A percentile compares a stretch with the other conserved stretches of the same genome.
Evolutionary conservation across 2,113 vertebrate genomes (phyloP).

Genomic region (Myxocyprinus asiaticus): DNA sequence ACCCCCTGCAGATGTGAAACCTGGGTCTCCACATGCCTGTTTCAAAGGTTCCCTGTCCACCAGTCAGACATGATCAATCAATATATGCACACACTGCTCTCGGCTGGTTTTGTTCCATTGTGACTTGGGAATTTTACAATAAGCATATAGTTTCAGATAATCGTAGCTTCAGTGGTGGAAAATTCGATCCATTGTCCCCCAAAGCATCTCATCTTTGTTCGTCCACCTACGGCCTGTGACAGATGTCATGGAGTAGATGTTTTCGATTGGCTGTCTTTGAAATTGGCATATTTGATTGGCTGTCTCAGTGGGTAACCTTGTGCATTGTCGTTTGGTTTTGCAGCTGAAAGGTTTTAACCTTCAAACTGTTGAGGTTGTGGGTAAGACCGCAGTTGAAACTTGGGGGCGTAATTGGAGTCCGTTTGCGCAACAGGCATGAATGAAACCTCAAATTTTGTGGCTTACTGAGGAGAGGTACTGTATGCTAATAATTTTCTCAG

Average conservation of each 20-base stretch:
- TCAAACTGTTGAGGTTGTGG: background rate
- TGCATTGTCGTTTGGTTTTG: constrained; percentile 5
- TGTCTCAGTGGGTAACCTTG: constrained; percentile 10
- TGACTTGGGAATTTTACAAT: constrained; percentile 43
- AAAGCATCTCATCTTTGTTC: background rate
- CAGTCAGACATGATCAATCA: constrained; percentile 49
- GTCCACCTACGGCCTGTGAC: background rate
- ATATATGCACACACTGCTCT: constrained; percentile 17
- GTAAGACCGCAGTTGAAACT: background rate
- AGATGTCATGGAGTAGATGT: background rate
- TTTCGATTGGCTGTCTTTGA: constrained; percentile 12
- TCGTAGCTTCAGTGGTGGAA: background rate
- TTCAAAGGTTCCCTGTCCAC: constrained; percentile 47
- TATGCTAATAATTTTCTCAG: too few species aligned
- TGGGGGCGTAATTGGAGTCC: background rate
- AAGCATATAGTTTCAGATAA: constrained; percentile 43
- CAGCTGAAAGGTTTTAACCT: constrained; percentile 14
- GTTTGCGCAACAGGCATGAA: too few species aligned
- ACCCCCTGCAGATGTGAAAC: constrained; percentile 26
- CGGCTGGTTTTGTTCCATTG: constrained; percentile 36
- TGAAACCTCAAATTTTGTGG: too few species aligned
- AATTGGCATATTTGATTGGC: constrained; percentile 22
- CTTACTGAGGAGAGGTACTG: too few species aligned
- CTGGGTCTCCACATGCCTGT: constrained; percentile 37
- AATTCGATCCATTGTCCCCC: constrained; percentile 29